Evolutionary conservation across 2,888 invertebrate genomes (phyloP).

Genomic region (Sphaeridia pumilis): DNA sequence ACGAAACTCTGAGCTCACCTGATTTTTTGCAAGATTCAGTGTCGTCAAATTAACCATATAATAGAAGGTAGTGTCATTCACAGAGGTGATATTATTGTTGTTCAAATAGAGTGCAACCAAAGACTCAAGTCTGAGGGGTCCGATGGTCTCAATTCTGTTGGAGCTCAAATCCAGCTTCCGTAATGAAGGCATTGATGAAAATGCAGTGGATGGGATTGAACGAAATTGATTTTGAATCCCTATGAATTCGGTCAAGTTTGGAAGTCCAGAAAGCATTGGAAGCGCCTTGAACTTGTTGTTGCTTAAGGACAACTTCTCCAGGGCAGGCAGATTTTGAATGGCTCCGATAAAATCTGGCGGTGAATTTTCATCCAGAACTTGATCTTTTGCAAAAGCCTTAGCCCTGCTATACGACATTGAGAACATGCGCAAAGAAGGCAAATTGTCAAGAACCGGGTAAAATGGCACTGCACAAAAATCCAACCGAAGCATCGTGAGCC

Average conservation of each 20-base stretch:
- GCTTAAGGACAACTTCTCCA: constrained; percentile 23
- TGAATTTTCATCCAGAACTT: background rate
- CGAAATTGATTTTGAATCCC: constrained; percentile 24
- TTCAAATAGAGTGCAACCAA: constrained; percentile 23
- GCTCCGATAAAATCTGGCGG: constrained; percentile 3
- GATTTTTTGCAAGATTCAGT: constrained; percentile 23
- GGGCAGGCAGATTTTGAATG: constrained; percentile 22
- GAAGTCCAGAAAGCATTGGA: constrained; percentile 23
- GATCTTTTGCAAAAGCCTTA: background rate
- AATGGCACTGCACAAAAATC: constrained; percentile 23
- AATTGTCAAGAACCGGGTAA: constrained; percentile 24
- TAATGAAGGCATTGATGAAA: constrained; percentile 18
- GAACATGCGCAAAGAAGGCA: constrained; percentile 24
- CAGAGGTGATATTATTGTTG: constrained; percentile 21
- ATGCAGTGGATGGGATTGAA: constrained; percentile 24
- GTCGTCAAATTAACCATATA: constrained; percentile 23
- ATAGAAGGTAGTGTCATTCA: constrained; percentile 19
- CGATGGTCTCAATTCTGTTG: constrained; percentile 24
- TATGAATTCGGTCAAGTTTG: constrained; percentile 24
- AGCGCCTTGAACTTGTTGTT: constrained; percentile 26
- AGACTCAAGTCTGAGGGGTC: constrained; percentile 3
- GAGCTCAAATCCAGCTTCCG: constrained; percentile 20
- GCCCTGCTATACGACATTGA: constrained; percentile 22
- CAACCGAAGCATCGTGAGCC: constrained; percentile 20
- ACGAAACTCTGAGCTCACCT: constrained; percentile 18